Evolutionary conservation across 2,113 vertebrate genomes (phyloP), one percentile per base, ranked within the genome.

Genomic region (Ameiurus melas): DNA sequence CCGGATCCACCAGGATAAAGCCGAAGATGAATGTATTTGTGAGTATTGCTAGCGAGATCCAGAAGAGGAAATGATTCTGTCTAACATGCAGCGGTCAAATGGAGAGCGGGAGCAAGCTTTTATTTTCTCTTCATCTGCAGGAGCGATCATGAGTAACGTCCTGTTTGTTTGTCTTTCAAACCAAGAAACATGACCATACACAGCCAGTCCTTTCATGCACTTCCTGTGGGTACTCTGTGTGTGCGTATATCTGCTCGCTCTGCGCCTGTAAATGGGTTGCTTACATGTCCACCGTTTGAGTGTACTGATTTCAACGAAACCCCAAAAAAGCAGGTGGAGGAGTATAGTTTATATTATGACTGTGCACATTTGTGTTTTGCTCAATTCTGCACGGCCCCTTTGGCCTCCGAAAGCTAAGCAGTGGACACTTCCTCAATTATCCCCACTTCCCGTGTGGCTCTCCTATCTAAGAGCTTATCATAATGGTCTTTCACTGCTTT

Each of bases 211-310:
- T 73, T 89, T 90, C 89, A 85, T 87, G 43, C 43, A 66, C 27
- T 87, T 91, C 84, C 86, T 83, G 58, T 85, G 70, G 55, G 22
- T 27, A 53, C 80, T 19, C 4, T 78, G 43, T 62, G 68, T 53
- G 77, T 51, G 89, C 89, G 73, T 33, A 27, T 87, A 88, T 87
- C 30, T 62, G 77, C 33, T 87, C 19, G 4, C 80, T 91, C 89
- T 90, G 92, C 89, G 86, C 91, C 93, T 91, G 86, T 84, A 88
- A 91, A 90, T 92, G 90, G 91, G 88, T 84, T 87, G 85, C 70
- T 68, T 36, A 58, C 4, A 77, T 79, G 43, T 84, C 71, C 43
- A 62, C 47, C 55, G 25, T 88, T 78, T 83, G 36, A 71, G 58
- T 85, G 58, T 81, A 33, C 64, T 60, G 73, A 78, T 85, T 87